Base-by-base conservation (phyloP, 1,140 invertebrate genomes). In the Amyelois transitella region DNA sequence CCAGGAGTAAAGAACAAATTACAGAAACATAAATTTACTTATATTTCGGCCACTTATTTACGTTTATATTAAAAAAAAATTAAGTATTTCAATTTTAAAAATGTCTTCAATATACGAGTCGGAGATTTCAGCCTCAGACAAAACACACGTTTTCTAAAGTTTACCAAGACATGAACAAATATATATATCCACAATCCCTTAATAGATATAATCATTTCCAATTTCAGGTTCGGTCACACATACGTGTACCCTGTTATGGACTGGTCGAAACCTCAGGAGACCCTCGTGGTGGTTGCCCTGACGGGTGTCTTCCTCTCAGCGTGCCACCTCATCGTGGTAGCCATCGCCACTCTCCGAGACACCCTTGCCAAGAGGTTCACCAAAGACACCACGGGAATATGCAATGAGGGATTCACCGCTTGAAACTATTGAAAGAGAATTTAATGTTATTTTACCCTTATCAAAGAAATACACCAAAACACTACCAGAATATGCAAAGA, bases 231-330 rank as follows among this genome's bases (percentile, higher is more conserved):
- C 78, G 83, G 83, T 51, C 77, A 87, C 56, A 60, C 63, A 8
- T 87, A 91, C 63, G 93, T 95, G 44, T 95, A 95, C 66, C 89
- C 90, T 32, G 89, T 94, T 1, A 82, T 95, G n/a, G 90, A 95
- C 73, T 95, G 94, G 94, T 81, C 89, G 17, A 81, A 86, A 58
- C 79, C 85, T 6, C 53, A 74, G 10, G 67, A 80, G 47, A 81
- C 78, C 0, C 53, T 77, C 20, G 72, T 82, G n/a, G 76, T 86
- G 47, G 72, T 82, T 17, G 70, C 80, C 0, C 58, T 83, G 10
- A 81, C 85, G 8, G 82, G 73, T 3, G 53, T 86, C 25, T 82
- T 88, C 61, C 70, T 88, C 4, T 76, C 76, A 0, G 52, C 86
- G 4, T 77, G 86, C 67, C 86, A 89, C 59, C 50, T 81, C 2